Conservation (phyloP, 2,113 vertebrate genomes). For the Chrysemys picta region DNA sequence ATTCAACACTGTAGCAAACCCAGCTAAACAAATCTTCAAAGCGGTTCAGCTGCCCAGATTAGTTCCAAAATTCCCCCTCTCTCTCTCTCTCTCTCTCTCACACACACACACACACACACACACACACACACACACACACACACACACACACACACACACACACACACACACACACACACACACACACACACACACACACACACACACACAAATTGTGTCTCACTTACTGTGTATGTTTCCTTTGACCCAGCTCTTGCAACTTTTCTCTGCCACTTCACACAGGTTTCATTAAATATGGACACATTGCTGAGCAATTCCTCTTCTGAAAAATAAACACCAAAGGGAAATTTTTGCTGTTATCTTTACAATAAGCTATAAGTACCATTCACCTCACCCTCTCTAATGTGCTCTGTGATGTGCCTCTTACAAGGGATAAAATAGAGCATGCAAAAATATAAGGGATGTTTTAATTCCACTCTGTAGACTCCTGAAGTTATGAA, state of each 20-base stretch:
- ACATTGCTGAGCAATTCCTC: conserved; percentile 80
- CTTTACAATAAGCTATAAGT: neutral
- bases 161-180: neutral
- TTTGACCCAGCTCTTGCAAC: conserved; percentile 55
- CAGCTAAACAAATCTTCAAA: neutral
- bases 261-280: conserved; percentile 88
- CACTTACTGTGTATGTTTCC: conserved; percentile 78
- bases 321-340: conserved; percentile 59
- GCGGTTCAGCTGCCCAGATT: neutral
- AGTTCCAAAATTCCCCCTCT: neutral
- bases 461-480: neutral
- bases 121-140: neutral
- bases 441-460: neutral
- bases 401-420: neutral
- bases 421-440: neutral
- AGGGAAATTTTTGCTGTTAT: neutral
- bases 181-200: neutral
- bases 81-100: too few species aligned
- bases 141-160: neutral
- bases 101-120: neutral
- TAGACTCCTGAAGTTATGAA: neutral
- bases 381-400: neutral
- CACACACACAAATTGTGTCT: neutral
- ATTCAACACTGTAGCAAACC: neutral
- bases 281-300: conserved; percentile 85